Conservation (phyloP, 37 sponge, comb jelly and placozoan species). For the Eunapius fragilis region DNA sequence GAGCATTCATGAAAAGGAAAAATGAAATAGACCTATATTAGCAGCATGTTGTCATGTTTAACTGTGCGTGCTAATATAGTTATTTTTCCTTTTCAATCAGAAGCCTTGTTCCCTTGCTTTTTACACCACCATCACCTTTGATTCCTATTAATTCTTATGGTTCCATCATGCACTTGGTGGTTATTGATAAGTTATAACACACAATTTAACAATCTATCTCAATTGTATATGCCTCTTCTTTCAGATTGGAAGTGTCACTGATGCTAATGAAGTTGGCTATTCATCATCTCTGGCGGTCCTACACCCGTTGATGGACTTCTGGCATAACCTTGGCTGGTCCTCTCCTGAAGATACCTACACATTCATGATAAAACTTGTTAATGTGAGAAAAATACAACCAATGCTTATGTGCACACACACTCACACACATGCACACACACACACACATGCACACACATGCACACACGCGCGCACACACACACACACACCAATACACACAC, state of each 20-base stretch:
- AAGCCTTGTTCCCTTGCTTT: no score
- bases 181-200: no score
- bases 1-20: no score
- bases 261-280: conserved; percentile 30
- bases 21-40: not conserved
- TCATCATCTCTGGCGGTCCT: conserved; percentile 63
- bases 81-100: no score
- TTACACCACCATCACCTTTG: no score
- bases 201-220: no score
- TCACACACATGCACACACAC: not conserved
- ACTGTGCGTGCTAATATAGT: no score
- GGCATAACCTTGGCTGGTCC: conserved; percentile 51
- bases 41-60: not conserved
- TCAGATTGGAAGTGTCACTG: conserved; percentile 1
- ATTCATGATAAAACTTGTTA: not conserved
- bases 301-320: conserved; percentile 31
- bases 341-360: conserved; percentile 23
- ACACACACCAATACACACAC: not conserved
- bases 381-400: not conserved
- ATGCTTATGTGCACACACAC: conserved; percentile 8
- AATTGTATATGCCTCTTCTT: no score
- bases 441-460: not conserved
- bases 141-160: no score
- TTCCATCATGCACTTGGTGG: no score
- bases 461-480: not conserved